Percentiles rank a stretch among this genome's conserved stretches.
These are phyloP conservation scores for Gryon sp. DNA, from an alignment of 1,140 invertebrate species.

Conservation along the genomic window DNA sequence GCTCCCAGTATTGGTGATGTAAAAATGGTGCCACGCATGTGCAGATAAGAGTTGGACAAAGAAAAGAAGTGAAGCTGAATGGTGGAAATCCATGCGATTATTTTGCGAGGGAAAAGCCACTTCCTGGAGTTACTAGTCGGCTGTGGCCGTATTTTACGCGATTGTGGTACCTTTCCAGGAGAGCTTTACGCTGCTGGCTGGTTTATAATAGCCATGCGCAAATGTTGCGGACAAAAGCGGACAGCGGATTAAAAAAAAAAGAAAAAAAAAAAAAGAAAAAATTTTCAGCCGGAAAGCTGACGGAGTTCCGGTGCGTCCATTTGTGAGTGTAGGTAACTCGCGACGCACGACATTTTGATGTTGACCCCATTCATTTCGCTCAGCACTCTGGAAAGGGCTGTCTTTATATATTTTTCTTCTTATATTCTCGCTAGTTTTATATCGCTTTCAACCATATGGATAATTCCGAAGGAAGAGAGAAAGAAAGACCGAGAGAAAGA, in stretches of 20 bases:
- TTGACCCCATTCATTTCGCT: conserved; percentile 60
- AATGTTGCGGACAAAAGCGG: conserved; percentile 63
- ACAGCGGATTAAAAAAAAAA: conserved; percentile 64
- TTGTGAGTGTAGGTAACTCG: conserved; percentile 47
- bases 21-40: conserved; percentile 31
- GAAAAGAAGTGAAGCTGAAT: conserved; percentile 38
- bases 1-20: neutral
- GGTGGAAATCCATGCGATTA: conserved; percentile 58
- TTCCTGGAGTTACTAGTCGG: conserved; percentile 63
- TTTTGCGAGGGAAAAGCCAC: conserved; percentile 63
- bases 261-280: too few species aligned
- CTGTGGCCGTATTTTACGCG: conserved; percentile 65
- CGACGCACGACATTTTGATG: conserved; percentile 62
- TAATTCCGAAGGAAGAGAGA: conserved; percentile 38
- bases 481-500: too few species aligned
- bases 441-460: conserved; percentile 53
- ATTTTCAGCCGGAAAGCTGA: conserved; percentile 63
- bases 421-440: conserved; percentile 40
- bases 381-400: conserved; percentile 44
- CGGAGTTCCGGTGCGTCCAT: conserved; percentile 64
- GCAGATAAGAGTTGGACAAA: conserved; percentile 42
- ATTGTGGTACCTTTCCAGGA: conserved; percentile 64
- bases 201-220: conserved; percentile 64
- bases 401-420: conserved; percentile 61
- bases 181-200: conserved; percentile 54